Evolutionary conservation across 2,888 invertebrate species (phyloP), one percentile per base, ranked within the genome.

Genomic region (Peribatodes rhomboidaria): DNA sequence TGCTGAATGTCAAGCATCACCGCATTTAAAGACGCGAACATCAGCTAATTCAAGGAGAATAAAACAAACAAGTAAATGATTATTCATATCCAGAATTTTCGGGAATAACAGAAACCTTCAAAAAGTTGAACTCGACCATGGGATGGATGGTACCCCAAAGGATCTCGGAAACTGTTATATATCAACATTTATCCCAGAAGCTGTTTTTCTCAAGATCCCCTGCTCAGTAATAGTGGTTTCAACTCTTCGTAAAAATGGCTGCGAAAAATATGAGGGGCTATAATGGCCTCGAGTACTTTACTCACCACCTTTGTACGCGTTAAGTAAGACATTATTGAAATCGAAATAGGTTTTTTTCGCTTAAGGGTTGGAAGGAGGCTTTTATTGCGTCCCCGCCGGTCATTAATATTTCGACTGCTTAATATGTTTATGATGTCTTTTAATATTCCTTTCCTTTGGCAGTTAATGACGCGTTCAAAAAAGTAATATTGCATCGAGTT

Each of bases 201-300:
- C 13, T 7, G 7, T 20, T 8, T 9, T 7, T 50, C 18, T 50
- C 3, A 35, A 20, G 13, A 50, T 37, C 8, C 8, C n/a, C 18
- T 50, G 20, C 35, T 50, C 35, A n/a, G 35, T 20, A n/a, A 81
- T 84, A 85, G 86, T 85, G 82, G 83, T 76, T 78, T 69, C 72
- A 75, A 76, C 74, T 73, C 78, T 80, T 81, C 79, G 83, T 83
- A 82, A 84, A 83, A 85, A 81, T 72, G 75, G 75, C 70, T 71
- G 67, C 73, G 72, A 75, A 77, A 80, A 82, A 71, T 61, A 44
- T n/a, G 77, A 76, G 79, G 77, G 76, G 73, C 68, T 69, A 71
- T 79, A 79, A 80, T 79, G 77, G 66, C 42, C 13, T 60, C 61
- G 61, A 60, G 61, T 65, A 65, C 72, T 72, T 59, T 70, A 65